Evolutionary conservation across 2,888 invertebrate species (phyloP), one percentile per base, ranked within the genome.

Genomic region (Melitaea athalia): DNA sequence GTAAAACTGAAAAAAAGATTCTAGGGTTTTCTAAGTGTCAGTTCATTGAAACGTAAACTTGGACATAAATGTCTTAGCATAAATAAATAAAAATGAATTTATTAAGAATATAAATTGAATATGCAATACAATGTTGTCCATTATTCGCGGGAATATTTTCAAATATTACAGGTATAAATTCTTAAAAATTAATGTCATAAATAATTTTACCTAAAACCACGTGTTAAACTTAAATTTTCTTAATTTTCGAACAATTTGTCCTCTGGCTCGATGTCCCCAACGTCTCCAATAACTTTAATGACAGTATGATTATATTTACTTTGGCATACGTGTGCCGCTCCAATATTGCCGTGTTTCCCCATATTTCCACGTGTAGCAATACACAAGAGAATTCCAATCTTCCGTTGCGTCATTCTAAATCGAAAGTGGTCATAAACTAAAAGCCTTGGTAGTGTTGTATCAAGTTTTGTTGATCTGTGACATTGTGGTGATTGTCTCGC

Each of bases 351-450:
- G 79, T 82, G 83, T 83, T 83, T 84, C 80, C 79, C 85, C 78
- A 85, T 85, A 85, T 85, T 84, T 77, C 76, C 76, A 62, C 76
- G 59, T 70, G 70, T 67, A 69, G 71, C 67, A 72, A 73, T 73
- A 75, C 72, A 78, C 77, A 76, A 74, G 78, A 77, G 78, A 80
- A 85, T 85, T 81, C 81, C 83, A 79, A 83, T 82, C 76, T 78
- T 77, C 79, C 78, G 77, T 91, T 92, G 85, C 91, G 86, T 91
- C 88, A 90, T 77, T 80, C 75, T 80, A 82, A 84, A 84, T 87
- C 86, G 91, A 91, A 91, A 92, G 90, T 89, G 87, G 85, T 83
- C 85, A 86, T 91, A 88, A 89, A 89, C 84, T 83, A 83, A 85
- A 83, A 89, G 86, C 88, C 88, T 91, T 89, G 89, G 82, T 84